Evolutionary conservation across 2,797 vertebrate species (phyloP).

Genomic region (Dromococcyx pavoninus): DNA sequence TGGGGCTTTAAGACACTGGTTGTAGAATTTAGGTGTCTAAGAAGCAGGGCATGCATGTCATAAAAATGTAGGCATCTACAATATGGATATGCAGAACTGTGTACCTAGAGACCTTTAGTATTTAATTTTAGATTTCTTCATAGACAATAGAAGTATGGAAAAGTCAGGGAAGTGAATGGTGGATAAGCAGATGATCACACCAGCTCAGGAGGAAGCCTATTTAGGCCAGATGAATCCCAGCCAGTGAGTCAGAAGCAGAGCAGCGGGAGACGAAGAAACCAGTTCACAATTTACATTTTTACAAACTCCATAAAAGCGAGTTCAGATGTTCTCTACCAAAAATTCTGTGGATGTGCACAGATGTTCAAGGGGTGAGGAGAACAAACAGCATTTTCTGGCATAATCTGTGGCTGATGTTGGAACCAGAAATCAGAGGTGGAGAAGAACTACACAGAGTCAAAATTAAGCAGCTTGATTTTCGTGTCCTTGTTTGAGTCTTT

Average conservation of each 20-base stretch:
- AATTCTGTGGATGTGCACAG: background rate
- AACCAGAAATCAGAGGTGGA: background rate
- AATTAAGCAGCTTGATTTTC: background rate
- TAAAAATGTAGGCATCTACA: background rate
- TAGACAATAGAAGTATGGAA: background rate
- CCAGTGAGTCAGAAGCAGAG: slow-evolving; percentile 9
- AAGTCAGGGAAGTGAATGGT: background rate
- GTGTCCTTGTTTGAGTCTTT: background rate
- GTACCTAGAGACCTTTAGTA: background rate
- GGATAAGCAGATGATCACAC: background rate
- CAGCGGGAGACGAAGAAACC: background rate
- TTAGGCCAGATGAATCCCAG: background rate
- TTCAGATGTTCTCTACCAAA: slow-evolving; percentile 18
- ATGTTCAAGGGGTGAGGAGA: background rate
- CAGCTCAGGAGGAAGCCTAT: background rate
- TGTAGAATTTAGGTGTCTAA: background rate
- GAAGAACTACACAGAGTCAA: background rate
- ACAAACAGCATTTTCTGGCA: background rate
- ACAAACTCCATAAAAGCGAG: background rate
- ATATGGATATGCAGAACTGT: background rate
- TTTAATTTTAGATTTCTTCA: background rate
- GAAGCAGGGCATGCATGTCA: background rate
- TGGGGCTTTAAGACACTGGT: background rate
- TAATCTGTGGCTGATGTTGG: background rate
- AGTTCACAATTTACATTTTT: background rate